Base-by-base conservation (phyloP, 2,113 vertebrate genomes). In the Python bivittatus region DNA sequence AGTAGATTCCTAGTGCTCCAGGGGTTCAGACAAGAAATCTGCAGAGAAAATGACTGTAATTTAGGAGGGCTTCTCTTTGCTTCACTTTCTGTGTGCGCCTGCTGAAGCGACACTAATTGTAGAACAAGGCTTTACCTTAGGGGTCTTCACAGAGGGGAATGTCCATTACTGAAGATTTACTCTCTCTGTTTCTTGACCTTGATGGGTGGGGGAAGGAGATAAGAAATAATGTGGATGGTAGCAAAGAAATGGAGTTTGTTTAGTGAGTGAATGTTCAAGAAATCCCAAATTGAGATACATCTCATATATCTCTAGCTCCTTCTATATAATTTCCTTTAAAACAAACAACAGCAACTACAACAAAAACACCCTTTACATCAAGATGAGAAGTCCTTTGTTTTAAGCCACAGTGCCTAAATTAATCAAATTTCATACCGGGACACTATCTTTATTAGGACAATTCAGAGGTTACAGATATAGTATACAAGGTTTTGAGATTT, bases 31-130 rank as follows among this genome's bases (percentile, higher is more conserved):
- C 79, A 29, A 27, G 54, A 95, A 96, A 85, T 58, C 93, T 97
- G 95, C 90, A 92, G 95, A 96, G 87, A 93, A 89, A 96, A 96
- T 48, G 94, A 94, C 94, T 95, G 93, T 92, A 94, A 92, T 97
- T 93, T 97, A 92, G 84, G 95, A 97, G 90, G 93, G 79, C 2
- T 91, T 91, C 90, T 95, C 88, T 95, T 91, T 95, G 92, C 93
- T 95, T 96, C 91, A 90, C 88, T 93, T 95, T 92, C 93, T 93
- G 85, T 96, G 93, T 93, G 33, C 72, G 92, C 93, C 88, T 94
- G 94, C 90, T 90, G 96, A 96, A 96, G 94, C 10, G 13, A 95
- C 88, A 93, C 92, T 96, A 96, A 96, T 93, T 94, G 94, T 90
- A 95, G 94, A 97, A 86, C 64, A 93, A 96, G 93, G 93, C 91